phyloP scores from a whole-genome alignment of 1,140 invertebrate species.

The Lysiphlebus fabarum region DNA sequence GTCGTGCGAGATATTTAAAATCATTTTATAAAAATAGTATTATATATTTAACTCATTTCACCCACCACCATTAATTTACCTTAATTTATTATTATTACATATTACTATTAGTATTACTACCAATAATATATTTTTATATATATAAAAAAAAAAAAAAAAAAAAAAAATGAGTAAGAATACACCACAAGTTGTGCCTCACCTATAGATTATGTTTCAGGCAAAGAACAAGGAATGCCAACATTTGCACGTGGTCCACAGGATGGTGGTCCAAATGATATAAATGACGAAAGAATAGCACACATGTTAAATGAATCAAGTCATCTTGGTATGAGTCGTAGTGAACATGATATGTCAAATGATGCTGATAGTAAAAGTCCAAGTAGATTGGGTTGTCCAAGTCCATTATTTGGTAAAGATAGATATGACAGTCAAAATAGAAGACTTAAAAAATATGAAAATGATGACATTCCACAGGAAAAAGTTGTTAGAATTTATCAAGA shows the following conservation, averaged over 20 bases:
- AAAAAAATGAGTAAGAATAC: constrained; percentile 47
- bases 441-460: constrained; percentile 83
- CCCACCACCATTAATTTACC: not conserved
- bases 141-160: constrained; percentile 14
- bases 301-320: constrained; percentile 89
- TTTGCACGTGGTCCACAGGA: constrained; percentile 72
- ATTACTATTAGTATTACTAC: no score
- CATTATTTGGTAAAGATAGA: constrained; percentile 67
- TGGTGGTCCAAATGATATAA: constrained; percentile 68
- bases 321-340: constrained; percentile 57
- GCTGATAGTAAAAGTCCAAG: constrained; percentile 71
- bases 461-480: constrained; percentile 95
- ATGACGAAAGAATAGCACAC: constrained; percentile 89
- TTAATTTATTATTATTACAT: not conserved
- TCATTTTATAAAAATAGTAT: no score
- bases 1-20: not conserved
- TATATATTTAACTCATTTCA: no score
- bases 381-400: constrained; percentile 69
- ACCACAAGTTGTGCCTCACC: constrained; percentile 56
- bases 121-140: no score
- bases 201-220: constrained; percentile 67
- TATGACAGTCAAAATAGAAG: constrained; percentile 68
- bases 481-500: constrained; percentile 96
- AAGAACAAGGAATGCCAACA: constrained; percentile 72
- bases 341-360: constrained; percentile 51